Evolutionary conservation across 2,113 vertebrate species (phyloP).

Genomic region (Nibea coibor): DNA sequence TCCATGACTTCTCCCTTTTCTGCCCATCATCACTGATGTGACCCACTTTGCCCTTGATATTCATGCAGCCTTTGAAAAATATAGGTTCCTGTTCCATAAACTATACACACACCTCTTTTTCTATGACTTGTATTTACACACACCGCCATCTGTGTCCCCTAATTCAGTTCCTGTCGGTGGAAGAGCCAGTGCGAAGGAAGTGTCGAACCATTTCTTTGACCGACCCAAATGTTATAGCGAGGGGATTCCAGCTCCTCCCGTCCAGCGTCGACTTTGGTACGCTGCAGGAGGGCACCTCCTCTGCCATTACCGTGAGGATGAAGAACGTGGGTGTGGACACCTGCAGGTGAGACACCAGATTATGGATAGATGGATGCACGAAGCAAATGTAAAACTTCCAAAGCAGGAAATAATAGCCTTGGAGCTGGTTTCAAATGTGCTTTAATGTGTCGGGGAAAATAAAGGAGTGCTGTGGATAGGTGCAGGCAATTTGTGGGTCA

Average conservation of each 20-base stretch:
- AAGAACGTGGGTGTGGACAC: slow-evolving; percentile 90
- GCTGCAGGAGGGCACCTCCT: slow-evolving; percentile 85
- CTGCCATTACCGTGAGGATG: slow-evolving; percentile 81
- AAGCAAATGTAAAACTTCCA: neutral
- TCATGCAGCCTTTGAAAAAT: neutral
- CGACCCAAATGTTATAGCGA: slow-evolving; percentile 32
- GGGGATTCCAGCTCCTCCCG: slow-evolving; percentile 87
- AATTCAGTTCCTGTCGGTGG: slow-evolving; percentile 72
- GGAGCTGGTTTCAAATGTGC: neutral
- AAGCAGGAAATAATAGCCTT: neutral
- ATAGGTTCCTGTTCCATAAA: neutral
- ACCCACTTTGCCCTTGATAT: neutral
- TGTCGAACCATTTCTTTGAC: slow-evolving; percentile 82
- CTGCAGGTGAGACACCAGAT: slow-evolving; percentile 83
- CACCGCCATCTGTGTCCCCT: neutral
- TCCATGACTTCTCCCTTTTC: neutral
- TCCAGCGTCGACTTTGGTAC: slow-evolving; percentile 83
- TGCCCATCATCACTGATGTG: neutral
- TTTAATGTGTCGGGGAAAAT: neutral
- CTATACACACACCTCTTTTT: neutral
- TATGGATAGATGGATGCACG: neutral
- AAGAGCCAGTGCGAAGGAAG: slow-evolving; percentile 84
- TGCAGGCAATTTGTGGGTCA: slow-evolving; percentile 40
- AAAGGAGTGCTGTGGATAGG: slow-evolving; percentile 8
- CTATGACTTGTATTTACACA: neutral